These are phyloP conservation scores for Acleris holmiana DNA, from an alignment of 2,888 invertebrate genomes.

Conservation along the genomic window DNA sequence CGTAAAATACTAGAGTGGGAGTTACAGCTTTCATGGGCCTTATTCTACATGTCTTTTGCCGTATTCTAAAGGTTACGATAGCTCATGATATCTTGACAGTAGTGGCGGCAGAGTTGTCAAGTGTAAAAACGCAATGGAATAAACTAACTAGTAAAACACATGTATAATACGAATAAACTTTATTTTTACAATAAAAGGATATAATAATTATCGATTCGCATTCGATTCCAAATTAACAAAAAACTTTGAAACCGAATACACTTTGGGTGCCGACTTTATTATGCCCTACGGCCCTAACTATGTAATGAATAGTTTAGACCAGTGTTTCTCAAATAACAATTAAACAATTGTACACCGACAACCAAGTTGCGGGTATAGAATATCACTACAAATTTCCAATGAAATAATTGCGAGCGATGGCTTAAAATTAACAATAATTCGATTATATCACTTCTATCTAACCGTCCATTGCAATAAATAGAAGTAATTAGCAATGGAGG, in stretches of 20 bases:
- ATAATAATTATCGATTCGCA: slow-evolving; percentile 67
- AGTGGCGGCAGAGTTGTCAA: too few species aligned
- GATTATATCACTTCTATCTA: slow-evolving; percentile 57
- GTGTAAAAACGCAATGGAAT: too few species aligned
- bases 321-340: slow-evolving; percentile 79
- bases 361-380: slow-evolving; percentile 50
- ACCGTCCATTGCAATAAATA: slow-evolving; percentile 51
- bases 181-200: slow-evolving; percentile 82
- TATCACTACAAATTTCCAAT: slow-evolving; percentile 36
- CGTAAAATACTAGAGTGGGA: too few species aligned
- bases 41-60: too few species aligned
- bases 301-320: slow-evolving; percentile 66
- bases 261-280: slow-evolving; percentile 75
- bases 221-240: slow-evolving; percentile 80
- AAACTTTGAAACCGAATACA: slow-evolving; percentile 80
- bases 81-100: too few species aligned
- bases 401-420: slow-evolving; percentile 52
- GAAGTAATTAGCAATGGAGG: slow-evolving; percentile 50
- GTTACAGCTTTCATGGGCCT: too few species aligned
- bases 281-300: slow-evolving; percentile 70
- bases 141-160: not conserved
- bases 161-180: slow-evolving; percentile 78
- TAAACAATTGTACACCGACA: slow-evolving; percentile 41
- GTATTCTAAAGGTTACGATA: too few species aligned
- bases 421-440: slow-evolving; percentile 57